Conservation (phyloP, 2,888 invertebrate species). For the Aleiodes alternator region DNA sequence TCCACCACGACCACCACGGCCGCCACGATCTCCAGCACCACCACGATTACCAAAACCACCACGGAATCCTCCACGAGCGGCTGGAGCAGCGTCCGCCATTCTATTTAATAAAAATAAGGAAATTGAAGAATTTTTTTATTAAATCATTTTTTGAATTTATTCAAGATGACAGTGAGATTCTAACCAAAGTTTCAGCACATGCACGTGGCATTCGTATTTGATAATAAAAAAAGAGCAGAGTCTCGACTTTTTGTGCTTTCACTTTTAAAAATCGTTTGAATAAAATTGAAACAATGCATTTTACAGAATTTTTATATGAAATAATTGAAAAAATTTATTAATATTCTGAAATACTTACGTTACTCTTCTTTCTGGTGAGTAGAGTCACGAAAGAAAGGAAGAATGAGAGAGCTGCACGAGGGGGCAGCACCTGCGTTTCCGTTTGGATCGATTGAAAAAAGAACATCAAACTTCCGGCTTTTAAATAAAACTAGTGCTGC, state of each 20-base stretch:
- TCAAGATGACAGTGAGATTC: background rate
- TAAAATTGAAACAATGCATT: constrained; percentile 11
- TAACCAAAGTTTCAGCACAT: constrained; percentile 49
- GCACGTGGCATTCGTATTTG: constrained; percentile 52
- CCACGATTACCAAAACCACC: constrained; percentile 89
- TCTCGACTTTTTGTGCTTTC: background rate
- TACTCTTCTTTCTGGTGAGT: constrained; percentile 59
- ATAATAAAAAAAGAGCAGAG: constrained; percentile 1
- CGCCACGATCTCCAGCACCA: constrained; percentile 79
- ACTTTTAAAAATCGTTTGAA: background rate
- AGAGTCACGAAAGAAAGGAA: constrained; percentile 63
- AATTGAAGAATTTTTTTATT: background rate
- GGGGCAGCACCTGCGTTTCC: too few species aligned
- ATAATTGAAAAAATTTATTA: constrained; percentile 15
- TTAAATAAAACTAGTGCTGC: too few species aligned
- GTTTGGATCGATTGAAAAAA: too few species aligned
- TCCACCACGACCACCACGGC: constrained; percentile 83
- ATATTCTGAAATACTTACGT: constrained; percentile 60
- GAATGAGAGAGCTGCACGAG: too few species aligned
- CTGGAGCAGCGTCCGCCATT: constrained; percentile 99
- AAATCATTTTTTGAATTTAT: background rate
- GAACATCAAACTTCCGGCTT: too few species aligned
- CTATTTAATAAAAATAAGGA: constrained; percentile 71
- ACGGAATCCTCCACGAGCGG: constrained; percentile 94
- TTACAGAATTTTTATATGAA: constrained; percentile 6